phyloP scores from a whole-genome alignment of 2,797 vertebrate genomes.

The Eleutherodactylus coqui region DNA sequence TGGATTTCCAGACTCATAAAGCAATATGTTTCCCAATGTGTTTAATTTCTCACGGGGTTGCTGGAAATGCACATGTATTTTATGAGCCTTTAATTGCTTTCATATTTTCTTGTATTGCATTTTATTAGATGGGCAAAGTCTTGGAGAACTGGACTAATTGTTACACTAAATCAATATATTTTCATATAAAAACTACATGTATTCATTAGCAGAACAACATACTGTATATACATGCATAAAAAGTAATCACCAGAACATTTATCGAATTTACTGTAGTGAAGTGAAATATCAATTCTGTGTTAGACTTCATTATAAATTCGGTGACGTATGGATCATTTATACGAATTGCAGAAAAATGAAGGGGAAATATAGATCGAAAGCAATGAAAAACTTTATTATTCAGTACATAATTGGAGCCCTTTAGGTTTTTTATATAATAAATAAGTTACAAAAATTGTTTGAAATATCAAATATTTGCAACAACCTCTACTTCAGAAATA shows the following conservation, averaged over 20 bases:
- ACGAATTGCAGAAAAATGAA: not conserved
- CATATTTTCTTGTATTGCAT: conserved; percentile 30
- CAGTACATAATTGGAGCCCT: too few species aligned
- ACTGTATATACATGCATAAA: not conserved
- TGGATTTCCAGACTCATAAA: conserved; percentile 32
- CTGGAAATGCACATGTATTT: conserved; percentile 31
- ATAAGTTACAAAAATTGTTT: too few species aligned
- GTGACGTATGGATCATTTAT: not conserved
- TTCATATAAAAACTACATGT: not conserved
- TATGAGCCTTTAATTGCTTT: conserved; percentile 40
- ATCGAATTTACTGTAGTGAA: not conserved
- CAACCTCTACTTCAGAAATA: too few species aligned
- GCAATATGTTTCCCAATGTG: conserved; percentile 38
- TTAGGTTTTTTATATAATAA: too few species aligned
- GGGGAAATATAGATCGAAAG: too few species aligned
- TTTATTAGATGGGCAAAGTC: not conserved
- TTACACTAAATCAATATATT: not conserved
- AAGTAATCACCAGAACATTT: not conserved
- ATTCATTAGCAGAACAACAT: not conserved
- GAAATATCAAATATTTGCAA: too few species aligned
- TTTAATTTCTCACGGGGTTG: conserved; percentile 42
- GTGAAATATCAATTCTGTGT: not conserved
- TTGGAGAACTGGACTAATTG: not conserved
- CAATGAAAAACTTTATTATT: too few species aligned
- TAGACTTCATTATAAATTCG: not conserved